These are phyloP conservation scores for Eleginops maclovinus DNA, from an alignment of 2,113 vertebrate genomes.

Conservation along the genomic window DNA sequence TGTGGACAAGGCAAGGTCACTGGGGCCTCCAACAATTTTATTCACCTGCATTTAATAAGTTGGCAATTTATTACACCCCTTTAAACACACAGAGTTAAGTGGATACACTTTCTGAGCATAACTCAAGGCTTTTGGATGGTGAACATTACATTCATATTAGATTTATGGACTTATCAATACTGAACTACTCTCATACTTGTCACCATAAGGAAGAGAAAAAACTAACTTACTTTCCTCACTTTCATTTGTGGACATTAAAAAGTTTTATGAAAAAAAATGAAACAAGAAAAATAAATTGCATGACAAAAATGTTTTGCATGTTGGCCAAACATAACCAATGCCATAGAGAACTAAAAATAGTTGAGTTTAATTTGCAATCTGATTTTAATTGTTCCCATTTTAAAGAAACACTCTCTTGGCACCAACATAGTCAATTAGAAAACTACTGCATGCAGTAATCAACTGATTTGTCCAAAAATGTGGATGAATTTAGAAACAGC, in stretches of 20 bases:
- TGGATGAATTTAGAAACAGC: not conserved
- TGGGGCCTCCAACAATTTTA: slow-evolving; percentile 17
- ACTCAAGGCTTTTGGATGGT: not conserved
- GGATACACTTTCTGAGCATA: not conserved
- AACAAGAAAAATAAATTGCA: not conserved
- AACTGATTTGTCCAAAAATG: not conserved
- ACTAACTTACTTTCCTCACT: not conserved
- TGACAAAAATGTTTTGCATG: slow-evolving; percentile 4
- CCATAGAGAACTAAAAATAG: slow-evolving; percentile 17
- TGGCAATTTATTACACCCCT: not conserved
- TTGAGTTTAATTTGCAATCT: slow-evolving; percentile 28
- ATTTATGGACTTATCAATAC: not conserved
- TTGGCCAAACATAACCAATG: not conserved
- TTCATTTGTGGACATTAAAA: not conserved
- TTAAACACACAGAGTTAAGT: not conserved
- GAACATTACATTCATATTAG: not conserved
- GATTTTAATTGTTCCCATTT: slow-evolving; percentile 25
- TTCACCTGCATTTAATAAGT: slow-evolving; percentile 21
- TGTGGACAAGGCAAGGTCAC: slow-evolving; percentile 37
- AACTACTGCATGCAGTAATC: not conserved
- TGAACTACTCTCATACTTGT: not conserved
- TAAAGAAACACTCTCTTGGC: slow-evolving; percentile 22
- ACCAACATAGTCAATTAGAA: not conserved
- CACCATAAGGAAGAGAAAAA: not conserved
- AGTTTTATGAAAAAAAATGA: not conserved